Base-by-base conservation (phyloP, 1,140 invertebrate species). In the Brachionus koreanus region DNA sequence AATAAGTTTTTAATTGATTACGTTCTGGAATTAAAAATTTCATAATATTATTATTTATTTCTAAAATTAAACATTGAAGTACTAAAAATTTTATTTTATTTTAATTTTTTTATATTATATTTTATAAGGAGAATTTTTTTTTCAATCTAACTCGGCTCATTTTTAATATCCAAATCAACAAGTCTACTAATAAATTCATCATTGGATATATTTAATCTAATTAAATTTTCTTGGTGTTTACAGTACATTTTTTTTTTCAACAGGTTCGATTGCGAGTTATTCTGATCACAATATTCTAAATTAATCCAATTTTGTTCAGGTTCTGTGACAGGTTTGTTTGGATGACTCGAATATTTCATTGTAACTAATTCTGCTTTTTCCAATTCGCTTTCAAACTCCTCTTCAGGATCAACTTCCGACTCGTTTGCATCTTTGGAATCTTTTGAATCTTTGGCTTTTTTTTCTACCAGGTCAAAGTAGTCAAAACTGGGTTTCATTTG, bases 401-500 rank as follows among this genome's bases (percentile, higher is more conserved):
- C 76, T 79, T 79, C 76, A 13, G 49, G 16, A 7, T 39, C 35
- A 79, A 61, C 3, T 5, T 79, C 76, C 0, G 33, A n/a, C 23
- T 79, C 76, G 10, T 29, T 43, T 16, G 29, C 16, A 5, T 74
- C 42, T 49, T 65, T 61, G 3, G 46, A 19, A 2, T 79, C 76
- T 29, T 79, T 79, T 10, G 57, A 49, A 16, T 57, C 49, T 61
- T 79, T 79, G 16, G 23, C 16, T 23, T 79, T 79, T 29, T 57
- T 65, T 37, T 79, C 76, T 33, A 39, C 35, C 10, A 79, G 9
- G 42, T 79, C 76, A 61, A 79, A 79, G 42, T 79, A 79, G 9
- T 79, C 76, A 79, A 79, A 79, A 43, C 76, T 79, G 10, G 76
- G 76, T 23, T 79, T 79, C 76, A 79, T 79, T 61, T 79, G 76